Evolutionary conservation across 2,113 vertebrate genomes (phyloP).

Genomic region (Oryzias melastigma): DNA sequence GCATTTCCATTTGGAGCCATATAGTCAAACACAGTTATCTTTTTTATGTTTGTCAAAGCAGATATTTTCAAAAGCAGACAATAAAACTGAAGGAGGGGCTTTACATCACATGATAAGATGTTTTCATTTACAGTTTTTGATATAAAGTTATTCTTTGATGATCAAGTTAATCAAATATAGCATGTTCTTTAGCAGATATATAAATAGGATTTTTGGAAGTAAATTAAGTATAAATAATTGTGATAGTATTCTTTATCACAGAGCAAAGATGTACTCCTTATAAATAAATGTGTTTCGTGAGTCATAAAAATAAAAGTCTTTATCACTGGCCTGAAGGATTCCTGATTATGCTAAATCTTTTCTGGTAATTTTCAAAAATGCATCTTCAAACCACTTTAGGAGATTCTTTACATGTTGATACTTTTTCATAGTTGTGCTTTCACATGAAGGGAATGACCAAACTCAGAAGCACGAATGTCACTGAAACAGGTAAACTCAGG

Average conservation of each 20-base stretch:
- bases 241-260: not conserved
- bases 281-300: not conserved
- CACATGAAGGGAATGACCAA: constrained; percentile 25
- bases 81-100: constrained; percentile 12
- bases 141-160: not conserved
- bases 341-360: no score
- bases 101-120: not conserved
- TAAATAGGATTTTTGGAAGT: constrained; percentile 7
- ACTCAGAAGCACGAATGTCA: constrained; percentile 13
- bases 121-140: constrained; percentile 5
- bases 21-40: constrained; percentile 41
- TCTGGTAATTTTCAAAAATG: no score
- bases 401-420: no score
- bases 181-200: constrained; percentile 13
- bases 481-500: constrained; percentile 12
- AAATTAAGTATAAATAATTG: constrained; percentile 5
- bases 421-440: constrained; percentile 3
- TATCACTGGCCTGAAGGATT: not conserved
- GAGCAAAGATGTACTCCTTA: constrained; percentile 21
- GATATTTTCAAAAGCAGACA: constrained; percentile 24
- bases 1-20: constrained; percentile 42
- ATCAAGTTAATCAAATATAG: not conserved
- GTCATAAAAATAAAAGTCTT: no score
- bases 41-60: constrained; percentile 28
- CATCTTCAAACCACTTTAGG: no score